Base-by-base conservation (phyloP, 2,888 invertebrate genomes). In the Luperina nickerlii region DNA sequence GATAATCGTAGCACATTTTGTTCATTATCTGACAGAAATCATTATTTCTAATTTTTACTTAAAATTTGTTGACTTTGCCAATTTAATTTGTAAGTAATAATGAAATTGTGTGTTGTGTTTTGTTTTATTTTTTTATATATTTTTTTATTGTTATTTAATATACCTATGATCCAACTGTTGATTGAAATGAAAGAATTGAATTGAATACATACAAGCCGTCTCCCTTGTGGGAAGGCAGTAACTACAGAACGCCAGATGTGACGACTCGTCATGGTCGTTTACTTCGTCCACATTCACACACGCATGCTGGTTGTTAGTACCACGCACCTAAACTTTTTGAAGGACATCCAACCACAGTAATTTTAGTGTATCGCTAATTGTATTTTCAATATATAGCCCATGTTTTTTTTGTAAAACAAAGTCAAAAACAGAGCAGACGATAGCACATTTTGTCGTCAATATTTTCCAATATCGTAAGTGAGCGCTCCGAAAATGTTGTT, bases 391-490 rank as follows among this genome's bases (percentile, higher is more conserved):
- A 57, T 27, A 24, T 2, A 27, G n/a, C 0, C 24, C 4, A 5
- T 54, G 42, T 70, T 65, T 67, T 51, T 65, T 65, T 42, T 60
- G n/a, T 27, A 42, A 69, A 82, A 63, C 27, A 42, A 51, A 72
- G 27, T 57, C 18, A 54, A 54, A 51, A 76, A 62, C 18, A 27
- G 45, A 5, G 13, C 51, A 38, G n/a, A 62, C 54, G 24, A 48
- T 45, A 73, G 51, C 60, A 65, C 27, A 51, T 72, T 69, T 69
- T 73, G 38, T 15, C 38, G 45, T 54, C 65, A 78, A 78, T 78
- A 78, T 70, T 78, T 48, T 78, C 60, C 69, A 83, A 83, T 66
- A 62, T 48, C 54, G 60, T 73, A 74, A 15, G 68, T 62, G 65
- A 38, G 66, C 74, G 42, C 20, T 11, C 66, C 38, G 42, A 82